Percentiles rank a stretch among this genome's conserved stretches.
These are phyloP conservation scores for Lepidocolaptes lacrymiger DNA, from an alignment of 2,797 vertebrate species.

Conservation along the genomic window DNA sequence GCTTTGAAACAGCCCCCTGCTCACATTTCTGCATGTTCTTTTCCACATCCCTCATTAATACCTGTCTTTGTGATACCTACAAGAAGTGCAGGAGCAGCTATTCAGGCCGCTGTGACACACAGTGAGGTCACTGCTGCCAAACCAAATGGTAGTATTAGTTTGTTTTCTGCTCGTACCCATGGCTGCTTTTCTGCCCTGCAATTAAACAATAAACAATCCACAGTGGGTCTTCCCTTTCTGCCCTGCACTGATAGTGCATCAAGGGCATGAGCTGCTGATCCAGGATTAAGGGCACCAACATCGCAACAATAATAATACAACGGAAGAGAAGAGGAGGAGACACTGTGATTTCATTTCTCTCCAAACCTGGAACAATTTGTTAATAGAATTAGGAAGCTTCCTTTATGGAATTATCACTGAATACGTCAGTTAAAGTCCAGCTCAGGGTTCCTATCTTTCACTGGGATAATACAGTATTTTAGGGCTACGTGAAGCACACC, in stretches of 20 bases:
- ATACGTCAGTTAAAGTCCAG: not conserved
- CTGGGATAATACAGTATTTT: not conserved
- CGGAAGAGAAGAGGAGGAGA: not conserved
- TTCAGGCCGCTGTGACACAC: not conserved
- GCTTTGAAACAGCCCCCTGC: not conserved
- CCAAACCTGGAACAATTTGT: slow-evolving; percentile 17
- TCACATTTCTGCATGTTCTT: not conserved
- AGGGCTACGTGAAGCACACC: not conserved
- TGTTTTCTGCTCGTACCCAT: not conserved
- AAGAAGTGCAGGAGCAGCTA: not conserved
- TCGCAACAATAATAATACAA: not conserved
- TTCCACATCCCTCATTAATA: not conserved
- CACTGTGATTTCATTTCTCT: slow-evolving; percentile 14
- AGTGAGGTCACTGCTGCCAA: not conserved
- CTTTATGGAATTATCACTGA: not conserved
- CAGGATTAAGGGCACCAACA: not conserved
- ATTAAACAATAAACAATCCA: not conserved
- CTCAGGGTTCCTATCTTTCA: not conserved
- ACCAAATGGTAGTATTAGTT: not conserved
- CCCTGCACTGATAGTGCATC: not conserved
- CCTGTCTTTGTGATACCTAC: not conserved
- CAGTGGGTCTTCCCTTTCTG: not conserved
- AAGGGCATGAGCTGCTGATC: not conserved
- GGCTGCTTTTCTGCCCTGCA: not conserved
- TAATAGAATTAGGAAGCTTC: slow-evolving; percentile 40